phyloP scores from a whole-genome alignment of 2,113 vertebrate species.

The Sturnira hondurensis region DNA sequence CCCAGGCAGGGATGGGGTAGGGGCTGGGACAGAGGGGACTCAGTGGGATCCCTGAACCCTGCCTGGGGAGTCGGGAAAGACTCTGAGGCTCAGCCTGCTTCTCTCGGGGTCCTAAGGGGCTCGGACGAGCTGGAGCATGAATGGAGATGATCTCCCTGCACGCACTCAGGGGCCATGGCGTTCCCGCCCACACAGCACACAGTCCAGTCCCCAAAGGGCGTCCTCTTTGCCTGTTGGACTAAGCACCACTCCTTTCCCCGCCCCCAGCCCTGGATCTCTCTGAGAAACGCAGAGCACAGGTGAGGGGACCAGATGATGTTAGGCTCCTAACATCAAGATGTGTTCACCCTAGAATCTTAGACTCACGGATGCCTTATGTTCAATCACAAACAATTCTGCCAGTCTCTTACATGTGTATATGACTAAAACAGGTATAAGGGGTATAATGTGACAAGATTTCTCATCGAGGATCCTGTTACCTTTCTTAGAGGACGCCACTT shows the following conservation, averaged over 20 bases:
- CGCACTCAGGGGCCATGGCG: accelerated
- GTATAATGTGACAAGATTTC: neutral
- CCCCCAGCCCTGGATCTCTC: neutral
- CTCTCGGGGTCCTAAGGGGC: neutral
- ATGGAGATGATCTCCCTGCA: neutral
- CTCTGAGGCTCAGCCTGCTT: neutral
- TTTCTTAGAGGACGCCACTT: neutral
- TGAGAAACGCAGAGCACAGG: neutral
- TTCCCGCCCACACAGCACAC: neutral
- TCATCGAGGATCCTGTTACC: neutral
- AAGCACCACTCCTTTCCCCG: too few species aligned
- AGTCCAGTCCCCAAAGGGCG: neutral
- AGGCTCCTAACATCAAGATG: neutral
- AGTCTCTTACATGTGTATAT: neutral
- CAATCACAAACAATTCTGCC: neutral
- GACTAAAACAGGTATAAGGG: neutral
- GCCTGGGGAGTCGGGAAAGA: neutral
- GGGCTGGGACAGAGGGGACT: neutral
- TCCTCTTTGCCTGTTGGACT: neutral
- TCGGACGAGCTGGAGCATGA: neutral
- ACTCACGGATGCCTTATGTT: neutral
- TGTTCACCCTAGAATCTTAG: neutral
- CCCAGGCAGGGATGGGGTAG: neutral
- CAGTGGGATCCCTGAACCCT: neutral
- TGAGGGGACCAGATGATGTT: neutral